Conservation (phyloP, 2,113 vertebrate genomes). For the Sturnus vulgaris region DNA sequence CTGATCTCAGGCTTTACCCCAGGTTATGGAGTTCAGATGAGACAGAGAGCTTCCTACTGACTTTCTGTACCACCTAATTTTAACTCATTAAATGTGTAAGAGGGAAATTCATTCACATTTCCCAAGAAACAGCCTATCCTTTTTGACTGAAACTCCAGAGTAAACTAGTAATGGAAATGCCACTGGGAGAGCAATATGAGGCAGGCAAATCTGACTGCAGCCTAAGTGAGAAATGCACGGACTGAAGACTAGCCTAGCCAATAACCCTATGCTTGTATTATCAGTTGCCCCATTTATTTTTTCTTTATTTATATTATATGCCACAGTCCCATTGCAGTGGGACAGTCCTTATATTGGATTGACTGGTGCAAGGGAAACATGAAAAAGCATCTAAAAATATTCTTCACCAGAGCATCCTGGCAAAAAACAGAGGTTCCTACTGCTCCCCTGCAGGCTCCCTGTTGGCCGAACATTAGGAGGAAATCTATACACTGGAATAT, state of each 20-base stretch:
- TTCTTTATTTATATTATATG: background rate
- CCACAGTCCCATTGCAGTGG: background rate
- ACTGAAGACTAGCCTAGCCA: background rate
- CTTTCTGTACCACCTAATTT: background rate
- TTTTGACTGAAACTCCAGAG: background rate
- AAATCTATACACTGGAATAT: background rate
- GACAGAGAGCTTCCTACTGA: background rate
- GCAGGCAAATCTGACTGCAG: background rate
- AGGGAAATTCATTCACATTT: background rate
- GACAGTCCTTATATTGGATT: background rate
- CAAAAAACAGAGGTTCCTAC: background rate
- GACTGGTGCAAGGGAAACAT: background rate
- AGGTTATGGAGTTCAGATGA: background rate
- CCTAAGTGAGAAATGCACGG: background rate
- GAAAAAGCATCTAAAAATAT: background rate
- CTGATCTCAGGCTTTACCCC: background rate
- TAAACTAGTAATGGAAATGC: background rate
- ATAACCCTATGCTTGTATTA: background rate
- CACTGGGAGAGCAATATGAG: background rate
- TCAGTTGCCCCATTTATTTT: background rate
- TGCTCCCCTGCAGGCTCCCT: background rate
- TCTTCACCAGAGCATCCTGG: background rate
- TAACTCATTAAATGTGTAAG: background rate
- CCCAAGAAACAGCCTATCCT: background rate
- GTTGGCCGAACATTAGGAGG: background rate